Base-by-base conservation (phyloP, 2,888 invertebrate genomes). In the Rotaria macrura region DNA sequence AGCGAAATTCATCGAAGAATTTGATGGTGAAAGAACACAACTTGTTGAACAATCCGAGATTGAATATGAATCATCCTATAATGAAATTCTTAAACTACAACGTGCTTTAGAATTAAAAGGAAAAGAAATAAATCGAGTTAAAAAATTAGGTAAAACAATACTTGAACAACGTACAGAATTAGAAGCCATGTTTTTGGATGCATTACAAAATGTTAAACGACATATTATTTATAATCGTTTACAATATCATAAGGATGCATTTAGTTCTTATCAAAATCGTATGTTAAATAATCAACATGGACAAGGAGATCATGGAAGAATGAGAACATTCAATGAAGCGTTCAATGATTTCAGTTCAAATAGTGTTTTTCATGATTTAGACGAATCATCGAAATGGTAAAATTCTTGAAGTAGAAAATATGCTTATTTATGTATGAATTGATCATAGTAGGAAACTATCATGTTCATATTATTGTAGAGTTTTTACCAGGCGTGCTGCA, bases 181-280 rank as follows among this genome's bases (percentile, higher is more conserved):
- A 34, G 91, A 91, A 86, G 86, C 89, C 84, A 91, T 91, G 87
- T 91, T 91, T 88, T 87, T 91, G 83, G 89, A 90, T 43, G 88
- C 90, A 0, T 87, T 91, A 84, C 89, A 91, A 43, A 89, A 90
- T 84, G 91, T 91, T 34, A 89, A 89, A 87, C 83, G 86, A 55
- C 90, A 91, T 88, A 90, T 91, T 83, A 87, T 87, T 54, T 88
- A 88, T n/a, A 91, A 90, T 87, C 90, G 90, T 90, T 90, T 87
- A 89, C 89, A 91, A 87, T 91, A 91, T 87, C 87, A 89, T 84
- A 88, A 89, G 83, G 90, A 90, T 87, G 91, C 91, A 12, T 89
- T 89, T 87, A 86, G 87, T n/a, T 90, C 90, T 2, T 91, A 90
- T 87, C 89, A 90, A 85, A 88, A 89, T 79, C 89, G 88, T 85